Percentiles rank a stretch among this genome's conserved stretches.
Conservation (phyloP, 2,888 invertebrate genomes). For the Caenorhabditis sp. region DNA sequence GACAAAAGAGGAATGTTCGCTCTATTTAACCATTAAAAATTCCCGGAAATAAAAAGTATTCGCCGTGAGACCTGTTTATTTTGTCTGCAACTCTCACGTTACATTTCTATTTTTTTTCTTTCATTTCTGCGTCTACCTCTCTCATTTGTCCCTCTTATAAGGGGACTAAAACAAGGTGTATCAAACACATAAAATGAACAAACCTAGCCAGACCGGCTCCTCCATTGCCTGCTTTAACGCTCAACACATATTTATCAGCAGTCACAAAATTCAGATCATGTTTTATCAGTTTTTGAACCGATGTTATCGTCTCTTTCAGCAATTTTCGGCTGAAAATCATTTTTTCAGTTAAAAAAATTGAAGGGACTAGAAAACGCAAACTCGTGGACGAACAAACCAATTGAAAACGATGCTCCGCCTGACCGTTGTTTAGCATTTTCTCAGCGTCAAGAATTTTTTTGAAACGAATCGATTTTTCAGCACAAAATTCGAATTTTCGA, state of each 20-base stretch:
- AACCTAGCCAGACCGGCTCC: constrained; percentile 50
- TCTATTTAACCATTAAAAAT: no score
- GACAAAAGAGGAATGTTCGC: no score
- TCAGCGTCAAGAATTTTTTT: neutral
- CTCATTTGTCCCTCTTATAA: no score
- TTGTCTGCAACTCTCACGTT: no score
- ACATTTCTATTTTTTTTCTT: no score
- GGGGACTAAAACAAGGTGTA: no score
- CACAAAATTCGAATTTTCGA: neutral
- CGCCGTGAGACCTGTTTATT: no score
- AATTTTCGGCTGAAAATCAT: neutral
- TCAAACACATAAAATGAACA: neutral
- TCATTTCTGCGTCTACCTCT: no score
- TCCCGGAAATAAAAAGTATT: no score
- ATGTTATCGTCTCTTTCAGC: constrained; percentile 8
- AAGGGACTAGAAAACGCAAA: neutral
- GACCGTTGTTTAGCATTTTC: neutral
- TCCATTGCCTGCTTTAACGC: constrained; percentile 52
- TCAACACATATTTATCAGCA: constrained; percentile 39
- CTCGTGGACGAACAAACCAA: neutral
- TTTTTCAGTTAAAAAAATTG: constrained; percentile 11
- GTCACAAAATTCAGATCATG: constrained; percentile 40
- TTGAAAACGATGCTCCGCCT: neutral
- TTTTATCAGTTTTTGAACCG: constrained; percentile 30
- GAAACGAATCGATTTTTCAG: constrained; percentile 3